phyloP scores from a whole-genome alignment of 1,140 invertebrate genomes.

The Leucophenga varia region DNA sequence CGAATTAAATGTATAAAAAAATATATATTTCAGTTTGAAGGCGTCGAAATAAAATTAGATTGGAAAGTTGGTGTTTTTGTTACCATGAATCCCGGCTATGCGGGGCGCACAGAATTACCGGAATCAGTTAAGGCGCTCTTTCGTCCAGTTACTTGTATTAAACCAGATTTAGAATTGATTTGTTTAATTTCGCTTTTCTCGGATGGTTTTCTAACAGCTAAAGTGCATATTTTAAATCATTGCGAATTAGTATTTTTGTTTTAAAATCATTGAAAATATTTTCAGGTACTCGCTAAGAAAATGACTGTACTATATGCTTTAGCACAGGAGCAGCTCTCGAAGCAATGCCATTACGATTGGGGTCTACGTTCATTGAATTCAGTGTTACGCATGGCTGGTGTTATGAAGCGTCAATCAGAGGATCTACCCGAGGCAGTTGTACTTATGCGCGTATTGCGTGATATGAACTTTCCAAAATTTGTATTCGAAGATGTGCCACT shows the following conservation, averaged over 20 bases:
- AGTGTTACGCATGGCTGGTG: conserved; percentile 85
- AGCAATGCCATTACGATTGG: conserved; percentile 93
- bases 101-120: conserved; percentile 83
- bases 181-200: conserved; percentile 90
- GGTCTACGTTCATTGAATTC: conserved; percentile 86
- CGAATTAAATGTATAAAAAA: not conserved
- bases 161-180: conserved; percentile 87
- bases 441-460: conserved; percentile 82
- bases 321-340: conserved; percentile 82
- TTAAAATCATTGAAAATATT: too few species aligned
- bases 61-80: conserved; percentile 87
- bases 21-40: conserved; percentile 70
- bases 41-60: conserved; percentile 78
- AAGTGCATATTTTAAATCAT: conserved; percentile 60
- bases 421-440: conserved; percentile 81
- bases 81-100: conserved; percentile 92
- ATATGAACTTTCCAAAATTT: conserved; percentile 93
- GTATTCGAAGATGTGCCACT: conserved; percentile 87
- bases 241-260: too few species aligned
- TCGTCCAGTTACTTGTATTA: conserved; percentile 84
- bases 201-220: conserved; percentile 84
- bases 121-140: conserved; percentile 90
- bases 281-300: conserved; percentile 82
- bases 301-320: conserved; percentile 88
- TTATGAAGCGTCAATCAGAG: conserved; percentile 73